Evolutionary conservation across 1,140 invertebrate species (phyloP).

Genomic region (Cherax destructor): DNA sequence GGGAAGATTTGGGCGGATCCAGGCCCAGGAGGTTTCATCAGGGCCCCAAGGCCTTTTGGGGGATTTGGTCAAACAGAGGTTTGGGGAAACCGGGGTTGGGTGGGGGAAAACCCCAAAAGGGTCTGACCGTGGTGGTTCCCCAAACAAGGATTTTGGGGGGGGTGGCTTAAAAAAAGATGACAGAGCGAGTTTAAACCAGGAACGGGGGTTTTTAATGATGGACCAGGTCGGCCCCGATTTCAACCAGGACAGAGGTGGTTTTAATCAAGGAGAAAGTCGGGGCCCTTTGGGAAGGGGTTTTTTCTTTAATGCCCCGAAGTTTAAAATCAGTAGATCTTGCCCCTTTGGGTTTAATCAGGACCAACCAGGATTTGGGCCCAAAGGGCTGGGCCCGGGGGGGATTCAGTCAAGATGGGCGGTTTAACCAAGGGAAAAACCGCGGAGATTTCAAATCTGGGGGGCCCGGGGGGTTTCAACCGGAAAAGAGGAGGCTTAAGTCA

Average conservation of each 20-base stretch:
- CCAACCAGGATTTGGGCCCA: neutral
- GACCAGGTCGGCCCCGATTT: slow-evolving; percentile 4
- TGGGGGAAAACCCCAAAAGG: neutral
- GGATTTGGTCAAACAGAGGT: slow-evolving; percentile 5
- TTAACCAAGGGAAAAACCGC: neutral
- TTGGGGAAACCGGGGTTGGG: neutral
- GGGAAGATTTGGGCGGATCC: neutral
- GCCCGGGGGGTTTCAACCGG: neutral
- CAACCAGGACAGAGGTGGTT: slow-evolving; percentile 11
- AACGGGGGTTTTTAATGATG: neutral
- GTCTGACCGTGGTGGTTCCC: slow-evolving; percentile 18
- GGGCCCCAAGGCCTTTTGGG: neutral
- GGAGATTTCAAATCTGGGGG: slow-evolving; percentile 3
- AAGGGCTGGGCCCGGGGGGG: neutral
- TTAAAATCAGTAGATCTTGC: no score
- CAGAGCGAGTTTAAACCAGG: neutral
- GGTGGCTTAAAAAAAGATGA: slow-evolving; percentile 13
- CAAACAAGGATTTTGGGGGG: slow-evolving; percentile 14
- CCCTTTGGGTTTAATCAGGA: neutral
- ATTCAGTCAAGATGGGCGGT: slow-evolving; percentile 6
- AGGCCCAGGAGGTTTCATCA: slow-evolving; percentile 16
- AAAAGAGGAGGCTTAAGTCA: neutral
- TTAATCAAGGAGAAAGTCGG: neutral
- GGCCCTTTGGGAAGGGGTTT: neutral
- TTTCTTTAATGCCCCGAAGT: slow-evolving; percentile 3